Percentiles rank a stretch among this genome's conserved stretches.
These are phyloP conservation scores for Mythimna impura DNA, from an alignment of 2,888 invertebrate genomes.

Conservation along the genomic window DNA sequence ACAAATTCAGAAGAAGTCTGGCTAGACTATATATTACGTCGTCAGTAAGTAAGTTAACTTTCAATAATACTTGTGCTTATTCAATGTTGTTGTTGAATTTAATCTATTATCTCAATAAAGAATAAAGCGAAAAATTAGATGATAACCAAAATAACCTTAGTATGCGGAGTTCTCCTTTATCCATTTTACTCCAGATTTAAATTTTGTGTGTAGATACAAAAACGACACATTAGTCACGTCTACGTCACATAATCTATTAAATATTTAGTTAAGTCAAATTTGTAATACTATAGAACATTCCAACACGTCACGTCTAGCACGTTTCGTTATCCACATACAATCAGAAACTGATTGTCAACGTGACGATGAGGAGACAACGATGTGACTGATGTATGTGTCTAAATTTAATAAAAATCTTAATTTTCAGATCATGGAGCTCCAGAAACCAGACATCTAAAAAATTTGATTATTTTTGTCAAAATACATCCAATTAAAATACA, in stretches of 20 bases:
- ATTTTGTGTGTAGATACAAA: not conserved
- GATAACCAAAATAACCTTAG: not conserved
- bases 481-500: slow-evolving; percentile 36
- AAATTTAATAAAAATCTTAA: not conserved
- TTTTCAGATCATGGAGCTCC: slow-evolving; percentile 46
- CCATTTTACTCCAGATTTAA: not conserved
- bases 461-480: slow-evolving; percentile 18
- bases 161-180: too few species aligned
- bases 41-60: slow-evolving; percentile 23
- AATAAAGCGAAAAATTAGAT: not conserved
- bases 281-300: not conserved
- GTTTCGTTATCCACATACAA: not conserved
- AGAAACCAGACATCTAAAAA: slow-evolving; percentile 11
- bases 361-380: too few species aligned
- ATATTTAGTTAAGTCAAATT: not conserved
- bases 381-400: not conserved
- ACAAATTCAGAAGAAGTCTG: slow-evolving; percentile 17
- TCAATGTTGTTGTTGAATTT: not conserved
- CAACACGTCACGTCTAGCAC: not conserved
- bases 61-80: not conserved
- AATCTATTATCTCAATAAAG: not conserved
- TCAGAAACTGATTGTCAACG: not conserved
- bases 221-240: not conserved
- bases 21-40: slow-evolving; percentile 11
- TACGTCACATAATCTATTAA: not conserved